Conservation (phyloP, 2,113 vertebrate species). For the Melanostigma gelatinosum region DNA sequence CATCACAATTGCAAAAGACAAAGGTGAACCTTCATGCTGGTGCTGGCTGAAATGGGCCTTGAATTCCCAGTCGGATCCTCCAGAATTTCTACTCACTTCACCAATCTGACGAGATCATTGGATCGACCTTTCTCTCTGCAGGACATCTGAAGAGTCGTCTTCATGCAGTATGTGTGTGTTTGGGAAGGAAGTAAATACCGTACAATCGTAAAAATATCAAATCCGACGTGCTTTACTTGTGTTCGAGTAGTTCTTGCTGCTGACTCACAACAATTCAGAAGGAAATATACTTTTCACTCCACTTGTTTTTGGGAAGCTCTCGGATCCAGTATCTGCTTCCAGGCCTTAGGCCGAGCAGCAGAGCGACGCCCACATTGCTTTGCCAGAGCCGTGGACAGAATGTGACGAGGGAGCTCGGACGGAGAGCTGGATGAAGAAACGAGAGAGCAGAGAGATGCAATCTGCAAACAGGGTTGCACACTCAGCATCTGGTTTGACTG, state of each 20-base stretch:
- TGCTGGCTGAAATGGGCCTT: not conserved
- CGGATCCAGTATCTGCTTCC: slow-evolving; percentile 9
- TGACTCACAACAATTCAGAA: not conserved
- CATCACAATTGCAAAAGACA: too few relatives aligned
- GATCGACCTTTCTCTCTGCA: not conserved
- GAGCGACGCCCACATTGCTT: slow-evolving; percentile 29
- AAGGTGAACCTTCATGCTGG: too few relatives aligned
- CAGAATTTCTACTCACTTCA: not conserved
- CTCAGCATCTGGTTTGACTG: slow-evolving; percentile 54
- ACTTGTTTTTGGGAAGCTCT: not conserved
- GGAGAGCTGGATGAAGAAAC: slow-evolving; percentile 50
- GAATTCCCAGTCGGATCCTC: not conserved
- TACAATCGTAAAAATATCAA: not conserved
- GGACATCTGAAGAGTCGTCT: not conserved
- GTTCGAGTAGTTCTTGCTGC: not conserved
- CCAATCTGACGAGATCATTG: not conserved
- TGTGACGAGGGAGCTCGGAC: slow-evolving; percentile 26
- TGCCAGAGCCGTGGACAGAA: slow-evolving; percentile 48
- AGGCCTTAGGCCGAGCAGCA: slow-evolving; percentile 32
- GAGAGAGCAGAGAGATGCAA: slow-evolving; percentile 48
- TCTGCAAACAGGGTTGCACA: slow-evolving; percentile 22
- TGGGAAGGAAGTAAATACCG: not conserved
- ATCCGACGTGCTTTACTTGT: not conserved
- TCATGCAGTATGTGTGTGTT: not conserved
- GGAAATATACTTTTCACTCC: not conserved